A percentile compares a stretch with the other conserved stretches of the same genome.
Conservation (phyloP, 2,888 invertebrate genomes). For the Cylindroiulus punctatus region DNA sequence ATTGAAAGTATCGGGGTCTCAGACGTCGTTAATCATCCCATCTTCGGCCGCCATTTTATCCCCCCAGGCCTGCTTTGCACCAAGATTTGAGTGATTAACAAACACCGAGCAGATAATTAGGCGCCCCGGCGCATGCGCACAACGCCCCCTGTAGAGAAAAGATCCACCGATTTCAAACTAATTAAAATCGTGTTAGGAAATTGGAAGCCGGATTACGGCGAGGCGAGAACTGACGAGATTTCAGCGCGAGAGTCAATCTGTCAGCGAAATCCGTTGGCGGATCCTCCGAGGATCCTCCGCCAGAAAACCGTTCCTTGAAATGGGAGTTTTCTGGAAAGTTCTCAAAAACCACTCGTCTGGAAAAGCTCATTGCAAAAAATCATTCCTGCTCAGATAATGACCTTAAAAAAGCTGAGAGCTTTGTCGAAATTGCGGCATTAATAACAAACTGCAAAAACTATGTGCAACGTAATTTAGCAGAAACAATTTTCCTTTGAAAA, state of each 20-base stretch:
- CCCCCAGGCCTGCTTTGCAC: background rate
- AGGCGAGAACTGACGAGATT: no score
- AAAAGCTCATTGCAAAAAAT: no score
- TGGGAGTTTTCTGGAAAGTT: background rate
- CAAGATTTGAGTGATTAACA: slow-evolving; percentile 22
- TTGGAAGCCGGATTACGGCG: background rate
- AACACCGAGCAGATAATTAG: slow-evolving; percentile 21
- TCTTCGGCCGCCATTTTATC: slow-evolving; percentile 2
- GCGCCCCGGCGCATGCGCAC: no score
- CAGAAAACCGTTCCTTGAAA: background rate
- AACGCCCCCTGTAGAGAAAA: background rate
- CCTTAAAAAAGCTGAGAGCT: no score
- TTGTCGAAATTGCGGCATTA: no score
- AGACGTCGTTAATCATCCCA: slow-evolving; percentile 16
- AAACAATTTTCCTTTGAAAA: no score
- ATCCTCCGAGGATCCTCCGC: background rate
- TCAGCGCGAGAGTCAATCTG: background rate
- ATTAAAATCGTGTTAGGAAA: background rate
- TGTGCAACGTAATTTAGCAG: no score
- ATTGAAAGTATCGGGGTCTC: slow-evolving; percentile 7
- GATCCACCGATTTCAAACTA: slow-evolving; percentile 19
- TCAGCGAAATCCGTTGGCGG: background rate
- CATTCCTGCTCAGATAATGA: no score
- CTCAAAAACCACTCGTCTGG: background rate
- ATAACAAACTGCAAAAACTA: no score